These are phyloP conservation scores for Anguilla obscura DNA, from an alignment of 2,797 vertebrate genomes.

Conservation along the genomic window DNA sequence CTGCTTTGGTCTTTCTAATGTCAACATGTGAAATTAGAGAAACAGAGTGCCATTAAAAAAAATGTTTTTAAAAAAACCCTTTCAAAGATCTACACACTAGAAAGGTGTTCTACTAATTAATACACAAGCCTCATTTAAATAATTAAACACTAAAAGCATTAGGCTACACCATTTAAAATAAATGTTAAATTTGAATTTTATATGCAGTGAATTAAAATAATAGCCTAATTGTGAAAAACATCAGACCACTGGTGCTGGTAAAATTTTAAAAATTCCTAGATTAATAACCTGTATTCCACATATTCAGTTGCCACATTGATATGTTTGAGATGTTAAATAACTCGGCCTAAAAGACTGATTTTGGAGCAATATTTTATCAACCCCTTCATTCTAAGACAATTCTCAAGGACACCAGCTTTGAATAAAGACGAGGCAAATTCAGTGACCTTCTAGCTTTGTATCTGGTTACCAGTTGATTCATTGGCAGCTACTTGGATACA, in stretches of 20 bases:
- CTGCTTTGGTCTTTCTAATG: not conserved
- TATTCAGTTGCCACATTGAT: constrained; percentile 41
- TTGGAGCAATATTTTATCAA: constrained; percentile 39
- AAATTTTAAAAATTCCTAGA: constrained; percentile 22
- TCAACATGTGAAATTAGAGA: not conserved
- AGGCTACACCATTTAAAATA: not conserved
- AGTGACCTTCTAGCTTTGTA: constrained; percentile 46
- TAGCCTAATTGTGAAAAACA: not conserved
- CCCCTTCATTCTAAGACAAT: constrained; percentile 42
- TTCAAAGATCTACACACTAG: not conserved
- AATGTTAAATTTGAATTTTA: not conserved
- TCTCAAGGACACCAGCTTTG: constrained; percentile 22
- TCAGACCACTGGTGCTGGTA: not conserved
- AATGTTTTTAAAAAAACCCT: not conserved
- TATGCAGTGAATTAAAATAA: not conserved
- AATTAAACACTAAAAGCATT: not conserved
- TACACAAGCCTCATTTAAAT: not conserved
- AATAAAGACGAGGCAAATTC: constrained; percentile 27
- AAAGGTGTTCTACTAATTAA: not conserved
- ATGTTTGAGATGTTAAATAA: constrained; percentile 46
- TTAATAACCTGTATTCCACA: constrained; percentile 6
- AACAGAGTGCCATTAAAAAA: not conserved
- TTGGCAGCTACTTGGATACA: constrained; percentile 46
- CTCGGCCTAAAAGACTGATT: not conserved
- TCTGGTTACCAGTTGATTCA: constrained; percentile 45